Percentiles rank a stretch among this genome's conserved stretches.
Conservation (phyloP, 2,888 invertebrate genomes). For the Ophraella communa region DNA sequence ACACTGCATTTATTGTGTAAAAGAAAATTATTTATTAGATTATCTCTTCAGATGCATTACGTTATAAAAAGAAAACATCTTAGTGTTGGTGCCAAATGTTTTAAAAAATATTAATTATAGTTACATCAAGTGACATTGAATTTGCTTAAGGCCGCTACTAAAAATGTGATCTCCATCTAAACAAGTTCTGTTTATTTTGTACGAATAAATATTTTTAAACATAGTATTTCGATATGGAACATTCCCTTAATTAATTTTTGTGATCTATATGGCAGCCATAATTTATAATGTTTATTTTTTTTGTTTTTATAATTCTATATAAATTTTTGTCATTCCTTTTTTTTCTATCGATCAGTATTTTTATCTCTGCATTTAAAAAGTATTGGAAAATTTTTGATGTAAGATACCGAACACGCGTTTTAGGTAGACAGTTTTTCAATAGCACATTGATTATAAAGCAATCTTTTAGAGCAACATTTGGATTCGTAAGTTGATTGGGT, state of each 20-base stretch:
- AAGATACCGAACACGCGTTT: too few species aligned
- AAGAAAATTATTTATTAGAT: not conserved
- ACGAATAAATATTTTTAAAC: slow-evolving; percentile 12
- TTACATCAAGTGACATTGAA: too few species aligned
- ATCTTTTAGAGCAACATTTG: too few species aligned
- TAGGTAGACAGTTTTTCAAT: too few species aligned
- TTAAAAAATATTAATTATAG: too few species aligned
- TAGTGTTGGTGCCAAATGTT: slow-evolving; percentile 7
- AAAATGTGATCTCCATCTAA: slow-evolving; percentile 24
- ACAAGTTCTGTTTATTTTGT: slow-evolving; percentile 14
- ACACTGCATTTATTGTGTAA: not conserved
- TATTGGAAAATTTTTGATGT: slow-evolving; percentile 3
- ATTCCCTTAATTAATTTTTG: slow-evolving; percentile 48
- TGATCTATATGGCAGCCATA: slow-evolving; percentile 49
- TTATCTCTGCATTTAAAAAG: slow-evolving; percentile 20
- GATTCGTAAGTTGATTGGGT: too few species aligned
- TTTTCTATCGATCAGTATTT: slow-evolving; percentile 26
- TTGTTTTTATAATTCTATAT: slow-evolving; percentile 18
- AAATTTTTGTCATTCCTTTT: slow-evolving; percentile 24
- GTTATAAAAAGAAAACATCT: too few species aligned
- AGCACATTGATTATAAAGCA: too few species aligned
- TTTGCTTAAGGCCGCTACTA: slow-evolving; percentile 10
- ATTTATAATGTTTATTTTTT: slow-evolving; percentile 22
- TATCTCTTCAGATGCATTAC: not conserved
- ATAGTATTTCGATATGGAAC: slow-evolving; percentile 39